Evolutionary conservation across 2,888 invertebrate species (phyloP), one percentile per base, ranked within the genome.

Genomic region (Monoplex corrugatus): DNA sequence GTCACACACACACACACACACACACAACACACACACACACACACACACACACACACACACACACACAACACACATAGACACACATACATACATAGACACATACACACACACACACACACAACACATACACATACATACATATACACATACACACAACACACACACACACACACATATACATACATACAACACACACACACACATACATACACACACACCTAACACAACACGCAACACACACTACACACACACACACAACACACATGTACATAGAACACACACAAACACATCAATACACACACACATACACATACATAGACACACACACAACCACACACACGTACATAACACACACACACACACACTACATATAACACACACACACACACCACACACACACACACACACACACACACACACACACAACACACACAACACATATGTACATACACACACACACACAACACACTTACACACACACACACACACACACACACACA

Each of bases 281-380:
- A 35, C 80, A 35, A 35, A 38, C 38, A 38, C 80, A 23, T n/a
- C 8, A 13, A 28, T 1, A 68, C 68, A 68, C n/a, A 68, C 28
- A 45, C 45, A 45, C 44, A 43, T 13, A 45, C 44, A 80, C 45
- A 45, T 19, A 44, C 23, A 84, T 28, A 83, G 23, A 83, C 83
- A 80, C 23, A 80, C 80, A 80, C 23, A 80, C 80, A 80, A 6
- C 32, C 80, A 80, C 38, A 35, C 80, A 35, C 80, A 38, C 38
- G 28, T 38, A 23, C 32, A 3, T 19, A n/a, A n/a, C n/a, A n/a
- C n/a, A 28, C 23, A 23, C 23, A 68, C 23, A 68, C 5, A 68
- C 5, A 68, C 23, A 68, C 63, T 28, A n/a, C 16, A 19, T 28
- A n/a, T 5, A 19, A 68, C 23, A 68, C 63, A 28, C 23, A 68